Conservation (phyloP, 2,797 vertebrate species). For the Urophycis tenuis region DNA sequence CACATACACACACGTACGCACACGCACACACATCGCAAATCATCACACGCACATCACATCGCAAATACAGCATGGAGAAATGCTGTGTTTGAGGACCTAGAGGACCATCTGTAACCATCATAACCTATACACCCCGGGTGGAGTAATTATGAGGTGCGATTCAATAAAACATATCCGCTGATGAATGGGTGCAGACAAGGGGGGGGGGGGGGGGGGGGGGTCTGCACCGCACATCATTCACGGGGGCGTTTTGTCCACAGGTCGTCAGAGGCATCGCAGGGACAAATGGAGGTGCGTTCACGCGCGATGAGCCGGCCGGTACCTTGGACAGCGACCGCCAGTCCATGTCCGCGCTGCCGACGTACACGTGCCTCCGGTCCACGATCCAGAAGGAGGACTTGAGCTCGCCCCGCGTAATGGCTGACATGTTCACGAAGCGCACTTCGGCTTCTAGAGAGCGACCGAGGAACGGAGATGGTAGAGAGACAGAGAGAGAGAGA, state of each 20-base stretch:
- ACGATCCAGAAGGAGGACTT: constrained; percentile 92
- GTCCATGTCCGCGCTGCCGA: constrained; percentile 84
- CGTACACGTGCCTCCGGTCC: constrained; percentile 85
- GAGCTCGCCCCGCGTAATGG: constrained; percentile 79
- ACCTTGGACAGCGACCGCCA: constrained; percentile 88
- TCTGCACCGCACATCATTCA: too few relatives aligned
- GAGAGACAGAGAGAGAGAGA: not conserved
- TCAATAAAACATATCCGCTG: too few relatives aligned
- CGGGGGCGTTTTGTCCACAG: too few relatives aligned
- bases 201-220: too few relatives aligned
- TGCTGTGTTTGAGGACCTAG: not conserved
- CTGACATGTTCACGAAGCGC: constrained; percentile 83
- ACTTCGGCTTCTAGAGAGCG: constrained; percentile 77
- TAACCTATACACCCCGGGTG: too few relatives aligned
- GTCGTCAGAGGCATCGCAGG: too few relatives aligned
- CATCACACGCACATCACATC: not conserved
- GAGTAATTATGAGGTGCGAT: too few relatives aligned
- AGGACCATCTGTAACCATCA: too few relatives aligned
- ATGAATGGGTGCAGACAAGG: too few relatives aligned
- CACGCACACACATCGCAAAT: not conserved
- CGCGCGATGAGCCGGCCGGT: constrained; percentile 37
- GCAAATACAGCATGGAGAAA: not conserved
- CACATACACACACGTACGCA: too few relatives aligned
- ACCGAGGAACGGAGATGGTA: too few relatives aligned
- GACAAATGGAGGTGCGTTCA: not conserved